Conservation (phyloP, 2,113 vertebrate genomes). For the Gopherus evgoodei region DNA sequence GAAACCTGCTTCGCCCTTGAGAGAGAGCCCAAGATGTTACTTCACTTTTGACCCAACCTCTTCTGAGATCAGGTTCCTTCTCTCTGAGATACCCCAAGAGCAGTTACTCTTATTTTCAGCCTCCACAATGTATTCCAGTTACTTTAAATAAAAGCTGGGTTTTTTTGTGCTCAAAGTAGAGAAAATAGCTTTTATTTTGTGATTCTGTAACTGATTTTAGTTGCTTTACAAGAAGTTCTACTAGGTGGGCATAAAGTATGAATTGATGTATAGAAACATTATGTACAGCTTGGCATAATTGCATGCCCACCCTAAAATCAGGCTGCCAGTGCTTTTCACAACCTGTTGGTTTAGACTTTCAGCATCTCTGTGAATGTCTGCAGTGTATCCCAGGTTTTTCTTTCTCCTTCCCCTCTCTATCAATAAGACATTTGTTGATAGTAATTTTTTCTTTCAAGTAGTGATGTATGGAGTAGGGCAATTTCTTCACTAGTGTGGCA, state of each 20-base stretch:
- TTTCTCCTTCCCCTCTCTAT: background rate
- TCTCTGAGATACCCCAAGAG: background rate
- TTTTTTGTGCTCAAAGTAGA: background rate
- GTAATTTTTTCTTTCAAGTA: background rate
- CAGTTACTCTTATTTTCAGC: background rate
- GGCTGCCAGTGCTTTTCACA: background rate
- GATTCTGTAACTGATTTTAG: background rate
- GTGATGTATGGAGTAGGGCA: background rate
- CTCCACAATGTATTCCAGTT: background rate
- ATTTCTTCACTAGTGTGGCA: background rate
- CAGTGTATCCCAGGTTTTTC: background rate
- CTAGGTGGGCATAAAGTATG: background rate
- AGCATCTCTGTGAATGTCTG: background rate
- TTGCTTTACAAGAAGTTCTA: background rate
- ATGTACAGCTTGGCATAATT: fast-evolving
- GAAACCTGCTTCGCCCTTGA: conserved; percentile 20
- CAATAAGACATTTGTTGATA: background rate
- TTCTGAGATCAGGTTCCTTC: background rate
- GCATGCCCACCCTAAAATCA: background rate
- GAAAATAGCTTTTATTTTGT: background rate
- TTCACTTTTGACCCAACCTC: background rate
- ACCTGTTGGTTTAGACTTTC: background rate
- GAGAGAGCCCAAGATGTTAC: background rate
- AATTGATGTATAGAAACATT: background rate
- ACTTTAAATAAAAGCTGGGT: background rate